A percentile compares a stretch with the other conserved stretches of the same genome.
These are phyloP conservation scores for Numenius phaeopus DNA, from an alignment of 2,797 vertebrate genomes.

Conservation along the genomic window DNA sequence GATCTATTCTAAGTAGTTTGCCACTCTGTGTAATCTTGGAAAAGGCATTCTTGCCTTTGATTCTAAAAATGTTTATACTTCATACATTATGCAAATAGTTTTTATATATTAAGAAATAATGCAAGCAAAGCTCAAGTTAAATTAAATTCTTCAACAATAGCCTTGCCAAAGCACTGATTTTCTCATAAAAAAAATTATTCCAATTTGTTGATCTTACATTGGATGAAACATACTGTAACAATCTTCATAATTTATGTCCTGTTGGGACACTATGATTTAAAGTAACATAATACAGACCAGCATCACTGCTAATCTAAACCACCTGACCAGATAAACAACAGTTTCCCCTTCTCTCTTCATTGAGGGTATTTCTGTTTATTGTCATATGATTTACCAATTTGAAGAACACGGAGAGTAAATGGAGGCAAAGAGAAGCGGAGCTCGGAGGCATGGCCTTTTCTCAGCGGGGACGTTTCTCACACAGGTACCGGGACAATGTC, in stretches of 20 bases:
- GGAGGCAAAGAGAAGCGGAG: conserved; percentile 72
- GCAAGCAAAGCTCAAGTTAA: conserved; percentile 82
- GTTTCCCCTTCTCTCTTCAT: conserved; percentile 84
- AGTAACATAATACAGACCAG: conserved; percentile 95
- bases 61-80: conserved; percentile 79
- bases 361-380: conserved; percentile 94
- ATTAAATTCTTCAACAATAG: conserved; percentile 82
- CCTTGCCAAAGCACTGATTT: conserved; percentile 87
- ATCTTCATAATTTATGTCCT: conserved; percentile 91
- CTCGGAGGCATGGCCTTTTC: conserved; percentile 62
- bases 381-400: conserved; percentile 88
- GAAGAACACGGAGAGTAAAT: conserved; percentile 76
- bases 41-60: conserved; percentile 76
- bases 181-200: conserved; percentile 87
- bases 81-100: conserved; percentile 84
- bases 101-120: conserved; percentile 84
- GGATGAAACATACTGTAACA: conserved; percentile 88
- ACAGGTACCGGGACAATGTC: conserved; percentile 75
- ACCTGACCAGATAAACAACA: conserved; percentile 90
- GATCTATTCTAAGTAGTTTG: conserved; percentile 58
- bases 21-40: conserved; percentile 70
- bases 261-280: conserved; percentile 95
- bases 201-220: conserved; percentile 89
- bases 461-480: conserved; percentile 17
- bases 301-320: conserved; percentile 96